These are phyloP conservation scores for Empis stercorea DNA, from an alignment of 2,888 invertebrate genomes.

Conservation along the genomic window DNA sequence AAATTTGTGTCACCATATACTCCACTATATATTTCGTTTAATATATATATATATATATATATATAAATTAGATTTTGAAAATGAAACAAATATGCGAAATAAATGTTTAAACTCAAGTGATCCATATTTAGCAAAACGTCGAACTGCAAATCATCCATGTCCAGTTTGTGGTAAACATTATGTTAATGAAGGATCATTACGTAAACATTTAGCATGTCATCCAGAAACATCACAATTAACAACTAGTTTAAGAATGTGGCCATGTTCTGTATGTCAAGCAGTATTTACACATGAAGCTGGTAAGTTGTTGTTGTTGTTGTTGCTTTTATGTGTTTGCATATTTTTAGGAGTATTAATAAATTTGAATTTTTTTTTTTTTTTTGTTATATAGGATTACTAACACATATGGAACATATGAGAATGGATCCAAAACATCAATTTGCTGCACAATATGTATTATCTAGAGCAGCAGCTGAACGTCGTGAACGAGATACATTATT, in stretches of 20 bases:
- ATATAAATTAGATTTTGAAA: too few relatives aligned
- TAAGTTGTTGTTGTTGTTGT: constrained; percentile 34
- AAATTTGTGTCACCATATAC: too few relatives aligned
- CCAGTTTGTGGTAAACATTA: constrained; percentile 93
- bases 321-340: too few relatives aligned
- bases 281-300: constrained; percentile 92
- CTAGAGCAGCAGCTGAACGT: constrained; percentile 79
- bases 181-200: constrained; percentile 83
- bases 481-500: constrained; percentile 68
- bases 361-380: constrained; percentile 12
- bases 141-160: constrained; percentile 89
- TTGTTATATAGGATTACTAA: constrained; percentile 59
- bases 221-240: constrained; percentile 80
- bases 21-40: too few relatives aligned
- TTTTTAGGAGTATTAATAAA: constrained; percentile 2
- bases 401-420: constrained; percentile 93
- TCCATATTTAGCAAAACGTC: constrained; percentile 82
- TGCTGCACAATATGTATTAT: constrained; percentile 85
- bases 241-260: constrained; percentile 87
- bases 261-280: constrained; percentile 88
- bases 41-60: too few relatives aligned
- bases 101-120: constrained; percentile 34
- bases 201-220: constrained; percentile 88
- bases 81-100: constrained; percentile 8
- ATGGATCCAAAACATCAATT: constrained; percentile 96